These are phyloP conservation scores for Bombyx mandarina DNA, from an alignment of 1,140 invertebrate genomes.

Conservation along the genomic window DNA sequence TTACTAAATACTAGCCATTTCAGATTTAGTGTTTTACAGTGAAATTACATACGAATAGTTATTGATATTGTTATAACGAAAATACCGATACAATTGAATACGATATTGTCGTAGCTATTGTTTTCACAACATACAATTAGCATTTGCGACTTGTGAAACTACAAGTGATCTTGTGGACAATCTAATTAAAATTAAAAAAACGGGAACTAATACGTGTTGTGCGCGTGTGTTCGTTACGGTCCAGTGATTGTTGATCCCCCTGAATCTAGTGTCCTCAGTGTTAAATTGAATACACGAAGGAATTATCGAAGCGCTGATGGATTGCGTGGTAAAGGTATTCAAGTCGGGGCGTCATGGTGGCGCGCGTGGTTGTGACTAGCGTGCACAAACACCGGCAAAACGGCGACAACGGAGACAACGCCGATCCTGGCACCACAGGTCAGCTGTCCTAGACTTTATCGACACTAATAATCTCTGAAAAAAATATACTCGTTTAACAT, in stretches of 20 bases:
- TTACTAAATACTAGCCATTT: constrained; percentile 18
- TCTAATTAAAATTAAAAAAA: constrained; percentile 24
- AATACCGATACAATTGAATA: constrained; percentile 5
- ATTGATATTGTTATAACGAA: constrained; percentile 5
- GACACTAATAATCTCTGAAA: constrained; percentile 4
- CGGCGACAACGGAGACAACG: constrained; percentile 48
- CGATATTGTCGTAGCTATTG: constrained; percentile 25
- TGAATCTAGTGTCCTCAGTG: constrained; percentile 39
- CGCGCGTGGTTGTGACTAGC: constrained; percentile 46
- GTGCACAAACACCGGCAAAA: constrained; percentile 42
- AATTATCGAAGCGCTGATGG: constrained; percentile 50
- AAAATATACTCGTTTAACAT: constrained; percentile 4
- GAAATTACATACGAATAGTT: constrained; percentile 10
- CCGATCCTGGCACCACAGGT: constrained; percentile 54
- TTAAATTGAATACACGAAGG: constrained; percentile 26
- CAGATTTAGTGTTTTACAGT: constrained; percentile 15
- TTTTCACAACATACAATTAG: constrained; percentile 53
- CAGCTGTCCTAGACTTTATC: constrained; percentile 8
- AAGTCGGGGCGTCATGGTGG: constrained; percentile 48
- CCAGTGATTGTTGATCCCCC: constrained; percentile 38
- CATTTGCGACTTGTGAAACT: constrained; percentile 34
- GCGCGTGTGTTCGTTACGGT: constrained; percentile 49
- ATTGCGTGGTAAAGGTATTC: constrained; percentile 30
- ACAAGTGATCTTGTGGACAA: neutral
- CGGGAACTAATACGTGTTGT: constrained; percentile 35